phyloP scores from a whole-genome alignment of 2,888 invertebrate species.

The Lottia gigantea region DNA sequence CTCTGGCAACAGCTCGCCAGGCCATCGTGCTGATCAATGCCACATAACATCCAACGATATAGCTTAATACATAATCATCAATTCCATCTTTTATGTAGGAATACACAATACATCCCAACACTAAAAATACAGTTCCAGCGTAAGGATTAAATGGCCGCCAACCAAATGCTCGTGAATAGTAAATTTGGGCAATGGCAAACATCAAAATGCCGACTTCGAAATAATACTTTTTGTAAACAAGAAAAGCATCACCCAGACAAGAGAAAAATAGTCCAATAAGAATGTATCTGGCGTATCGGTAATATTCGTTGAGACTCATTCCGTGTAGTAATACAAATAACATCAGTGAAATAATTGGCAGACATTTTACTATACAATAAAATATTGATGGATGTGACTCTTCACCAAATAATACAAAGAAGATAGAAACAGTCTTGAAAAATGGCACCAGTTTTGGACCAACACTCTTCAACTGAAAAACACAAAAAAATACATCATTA shows the following conservation, averaged over 20 bases:
- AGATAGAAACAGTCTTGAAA: conserved; percentile 85
- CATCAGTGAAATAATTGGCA: conserved; percentile 85
- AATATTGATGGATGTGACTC: conserved; percentile 75
- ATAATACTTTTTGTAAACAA: conserved; percentile 68
- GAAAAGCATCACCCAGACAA: conserved; percentile 83
- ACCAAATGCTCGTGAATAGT: conserved; percentile 84
- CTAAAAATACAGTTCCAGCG: conserved; percentile 52
- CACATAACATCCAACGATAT: conserved; percentile 74
- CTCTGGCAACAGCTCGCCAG: conserved; percentile 83
- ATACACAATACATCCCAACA: conserved; percentile 52
- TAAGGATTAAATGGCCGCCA: conserved; percentile 75
- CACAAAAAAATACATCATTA: conserved; percentile 38
- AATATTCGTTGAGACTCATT: conserved; percentile 77
- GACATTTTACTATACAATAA: conserved; percentile 82
- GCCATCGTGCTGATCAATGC: conserved; percentile 81
- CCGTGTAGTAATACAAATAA: conserved; percentile 82
- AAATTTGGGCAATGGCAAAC: conserved; percentile 78
- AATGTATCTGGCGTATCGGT: conserved; percentile 80
- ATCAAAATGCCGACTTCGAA: conserved; percentile 83
- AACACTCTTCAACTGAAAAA: conserved; percentile 77
- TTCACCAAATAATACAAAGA: conserved; percentile 80
- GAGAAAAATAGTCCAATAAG: conserved; percentile 83
- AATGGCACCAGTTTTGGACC: conserved; percentile 85
- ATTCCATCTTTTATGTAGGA: conserved; percentile 58
- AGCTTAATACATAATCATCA: conserved; percentile 50